Evolutionary conservation across 2,113 vertebrate species (phyloP).

Genomic region (Oceanodroma tethys): DNA sequence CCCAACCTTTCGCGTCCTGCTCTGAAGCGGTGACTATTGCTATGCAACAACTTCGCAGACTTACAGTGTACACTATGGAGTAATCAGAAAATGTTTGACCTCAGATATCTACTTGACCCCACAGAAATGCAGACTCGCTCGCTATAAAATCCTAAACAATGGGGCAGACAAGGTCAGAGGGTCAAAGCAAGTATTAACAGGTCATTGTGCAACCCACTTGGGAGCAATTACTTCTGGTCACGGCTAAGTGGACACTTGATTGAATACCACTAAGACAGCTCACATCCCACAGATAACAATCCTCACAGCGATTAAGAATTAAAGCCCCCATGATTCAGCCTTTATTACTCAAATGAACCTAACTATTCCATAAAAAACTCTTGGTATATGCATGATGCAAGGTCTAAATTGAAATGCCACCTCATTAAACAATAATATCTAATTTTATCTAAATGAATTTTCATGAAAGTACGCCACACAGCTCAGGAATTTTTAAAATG

Average conservation of each 20-base stretch:
- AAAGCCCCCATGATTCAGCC: constrained; percentile 98
- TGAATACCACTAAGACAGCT: constrained; percentile 97
- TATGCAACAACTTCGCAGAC: constrained; percentile 51
- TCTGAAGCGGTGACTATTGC: constrained; percentile 62
- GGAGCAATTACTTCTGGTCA: constrained; percentile 99
- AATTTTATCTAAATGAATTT: constrained; percentile 90
- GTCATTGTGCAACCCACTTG: constrained; percentile 98
- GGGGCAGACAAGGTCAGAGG: constrained; percentile 97
- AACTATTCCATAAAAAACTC: constrained; percentile 96
- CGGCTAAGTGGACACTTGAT: constrained; percentile 99
- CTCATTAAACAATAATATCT: constrained; percentile 90
- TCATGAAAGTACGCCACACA: constrained; percentile 84
- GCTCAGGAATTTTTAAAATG: constrained; percentile 86
- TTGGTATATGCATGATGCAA: constrained; percentile 81
- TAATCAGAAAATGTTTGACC: constrained; percentile 83
- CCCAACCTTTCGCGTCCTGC: constrained; percentile 44
- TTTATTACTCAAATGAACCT: constrained; percentile 99
- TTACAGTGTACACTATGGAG: constrained; percentile 62
- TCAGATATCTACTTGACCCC: constrained; percentile 91
- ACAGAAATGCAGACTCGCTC: constrained; percentile 79
- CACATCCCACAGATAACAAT: constrained; percentile 99
- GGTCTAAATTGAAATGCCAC: constrained; percentile 87
- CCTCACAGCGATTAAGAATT: constrained; percentile 99
- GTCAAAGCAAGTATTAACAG: constrained; percentile 97
- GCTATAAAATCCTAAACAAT: constrained; percentile 95